Evolutionary conservation across 2,888 invertebrate genomes (phyloP), one percentile per base, ranked within the genome.

Genomic region (Hypercompe scribonia): DNA sequence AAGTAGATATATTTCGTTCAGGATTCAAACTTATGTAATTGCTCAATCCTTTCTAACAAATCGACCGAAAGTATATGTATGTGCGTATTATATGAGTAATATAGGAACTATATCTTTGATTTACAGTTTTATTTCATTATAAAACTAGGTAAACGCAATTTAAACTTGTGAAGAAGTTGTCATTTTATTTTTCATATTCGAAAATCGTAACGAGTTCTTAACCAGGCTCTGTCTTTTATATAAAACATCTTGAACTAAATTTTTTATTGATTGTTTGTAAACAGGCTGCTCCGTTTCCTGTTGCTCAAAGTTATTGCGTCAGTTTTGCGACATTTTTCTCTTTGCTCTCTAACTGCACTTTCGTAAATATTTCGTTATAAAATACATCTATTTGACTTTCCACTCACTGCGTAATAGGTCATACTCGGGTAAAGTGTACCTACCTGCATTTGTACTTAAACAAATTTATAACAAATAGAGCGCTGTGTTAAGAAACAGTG

Each of bases 281-380:
- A 61, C 68, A 69, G 39, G 39, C 63, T 21, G 11, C 28, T 42
- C 33, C 42, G 66, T 61, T 71, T 66, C n/a, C 54, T 71, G 46
- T 21, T 33, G 58, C 58, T 71, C 65, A 10, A 54, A 70, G 34
- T 36, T 68, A 39, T 68, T 58, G 58, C 33, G 24, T 34, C 67
- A 13, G n/a, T 34, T 50, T 7, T 68, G 15, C 18, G 8, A 8
- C 4, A 67, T 28, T 7, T 68, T 42, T 5, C 15, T 42, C 15
- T 64, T 34, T 36, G 34, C 10, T 50, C 64, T 46, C 3, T 31
- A 21, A 31, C 18, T 15, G 28, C 34, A 10, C 1, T 46, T 66
- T 18, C 42, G 3, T n/a, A 31, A 65, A 5, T 11, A 66, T 42
- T 42, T 8, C 2, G 39, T 21, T 10, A 28, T 39, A 28, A 8